Evolutionary conservation across 2,797 vertebrate genomes (phyloP).

Genomic region (Anniella stebbinsi): DNA sequence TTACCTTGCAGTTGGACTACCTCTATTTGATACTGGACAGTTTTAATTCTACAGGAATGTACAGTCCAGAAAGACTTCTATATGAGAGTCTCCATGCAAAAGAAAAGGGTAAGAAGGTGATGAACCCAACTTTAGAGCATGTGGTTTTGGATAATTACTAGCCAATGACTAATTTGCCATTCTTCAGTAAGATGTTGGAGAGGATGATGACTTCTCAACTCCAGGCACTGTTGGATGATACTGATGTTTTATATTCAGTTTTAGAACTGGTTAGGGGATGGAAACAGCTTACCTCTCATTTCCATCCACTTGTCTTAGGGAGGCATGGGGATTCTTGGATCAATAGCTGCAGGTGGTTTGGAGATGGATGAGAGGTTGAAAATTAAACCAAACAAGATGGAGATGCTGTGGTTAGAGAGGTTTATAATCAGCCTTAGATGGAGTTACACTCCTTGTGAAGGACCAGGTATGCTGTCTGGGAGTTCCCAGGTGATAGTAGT

Average conservation of each 20-base stretch:
- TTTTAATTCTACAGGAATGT: too few species aligned
- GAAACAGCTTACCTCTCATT: too few species aligned
- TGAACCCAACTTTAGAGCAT: neutral
- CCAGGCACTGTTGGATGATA: neutral
- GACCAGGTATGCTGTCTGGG: too few species aligned
- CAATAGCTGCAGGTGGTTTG: too few species aligned
- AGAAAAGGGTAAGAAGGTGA: neutral
- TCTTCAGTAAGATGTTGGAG: neutral
- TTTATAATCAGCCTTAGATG: too few species aligned
- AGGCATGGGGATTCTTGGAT: too few species aligned
- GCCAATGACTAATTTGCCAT: neutral
- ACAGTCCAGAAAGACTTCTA: neutral
- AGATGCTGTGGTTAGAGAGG: too few species aligned
- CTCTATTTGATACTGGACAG: neutral
- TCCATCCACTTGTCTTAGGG: too few species aligned
- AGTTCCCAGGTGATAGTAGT: too few species aligned
- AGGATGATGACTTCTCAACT: neutral
- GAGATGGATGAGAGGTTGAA: too few species aligned
- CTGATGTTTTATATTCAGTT: neutral
- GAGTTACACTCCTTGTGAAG: too few species aligned
- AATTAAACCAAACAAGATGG: too few species aligned
- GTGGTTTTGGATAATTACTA: neutral
- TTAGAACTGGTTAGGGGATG: neutral
- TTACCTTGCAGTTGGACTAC: neutral
- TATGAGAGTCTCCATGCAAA: neutral